Evolutionary conservation across 2,113 vertebrate genomes (phyloP).

Genomic region (Acrocephalus arundinaceus): DNA sequence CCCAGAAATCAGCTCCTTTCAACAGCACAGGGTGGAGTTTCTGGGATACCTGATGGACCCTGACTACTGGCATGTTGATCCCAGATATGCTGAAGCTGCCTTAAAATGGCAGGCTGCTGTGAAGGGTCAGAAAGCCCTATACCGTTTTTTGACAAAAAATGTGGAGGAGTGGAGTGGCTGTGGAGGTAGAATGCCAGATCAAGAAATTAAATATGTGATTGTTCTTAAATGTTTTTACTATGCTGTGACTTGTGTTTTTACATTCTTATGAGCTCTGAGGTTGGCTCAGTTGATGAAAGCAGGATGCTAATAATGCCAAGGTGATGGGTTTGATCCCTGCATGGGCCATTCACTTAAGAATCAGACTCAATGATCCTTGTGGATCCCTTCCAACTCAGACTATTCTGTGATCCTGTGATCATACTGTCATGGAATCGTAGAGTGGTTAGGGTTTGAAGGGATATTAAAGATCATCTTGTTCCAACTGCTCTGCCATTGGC

Average conservation of each 20-base stretch:
- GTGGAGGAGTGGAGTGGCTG: background rate
- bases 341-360: background rate
- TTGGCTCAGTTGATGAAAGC: background rate
- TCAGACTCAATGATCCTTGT: background rate
- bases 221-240: background rate
- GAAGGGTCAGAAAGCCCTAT: background rate
- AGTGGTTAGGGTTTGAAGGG: background rate
- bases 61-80: background rate
- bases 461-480: background rate
- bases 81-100: background rate
- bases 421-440: background rate
- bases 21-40: background rate
- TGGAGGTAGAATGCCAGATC: background rate
- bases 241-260: background rate
- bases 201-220: background rate
- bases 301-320: background rate
- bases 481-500: background rate
- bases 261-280: background rate
- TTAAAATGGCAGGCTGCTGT: background rate
- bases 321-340: background rate
- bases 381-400: background rate
- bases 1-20: background rate
- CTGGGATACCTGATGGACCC: background rate
- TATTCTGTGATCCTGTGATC: background rate
- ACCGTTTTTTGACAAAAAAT: background rate